These are phyloP conservation scores for Junonia oenone DNA, from an alignment of 2,888 invertebrate species.

Conservation along the genomic window DNA sequence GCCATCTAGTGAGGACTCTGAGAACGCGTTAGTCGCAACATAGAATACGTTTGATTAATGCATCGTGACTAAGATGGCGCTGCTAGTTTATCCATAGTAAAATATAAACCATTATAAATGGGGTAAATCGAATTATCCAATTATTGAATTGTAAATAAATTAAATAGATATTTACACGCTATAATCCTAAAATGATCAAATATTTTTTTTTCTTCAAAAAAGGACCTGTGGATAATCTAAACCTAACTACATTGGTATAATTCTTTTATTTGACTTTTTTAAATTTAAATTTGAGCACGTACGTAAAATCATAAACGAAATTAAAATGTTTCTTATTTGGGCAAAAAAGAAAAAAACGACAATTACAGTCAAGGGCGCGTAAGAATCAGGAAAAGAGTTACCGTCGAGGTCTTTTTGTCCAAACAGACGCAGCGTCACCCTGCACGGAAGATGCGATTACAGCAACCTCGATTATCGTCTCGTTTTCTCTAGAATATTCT, in stretches of 20 bases:
- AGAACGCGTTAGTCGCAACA: conserved; percentile 24
- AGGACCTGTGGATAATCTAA: neutral
- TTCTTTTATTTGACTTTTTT: no score
- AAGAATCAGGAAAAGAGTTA: conserved; percentile 67
- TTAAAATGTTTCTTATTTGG: neutral
- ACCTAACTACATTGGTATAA: neutral
- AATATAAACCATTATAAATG: no score
- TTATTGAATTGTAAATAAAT: no score
- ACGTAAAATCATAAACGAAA: neutral
- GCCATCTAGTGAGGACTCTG: conserved; percentile 42
- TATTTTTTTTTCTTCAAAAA: neutral
- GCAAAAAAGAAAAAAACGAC: conserved; percentile 35
- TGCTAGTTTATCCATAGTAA: conserved; percentile 8
- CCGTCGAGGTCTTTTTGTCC: conserved; percentile 59
- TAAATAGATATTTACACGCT: no score
- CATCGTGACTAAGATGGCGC: conserved; percentile 45
- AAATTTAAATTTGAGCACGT: no score
- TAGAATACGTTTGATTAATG: conserved; percentile 28
- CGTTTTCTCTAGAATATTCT: conserved; percentile 16
- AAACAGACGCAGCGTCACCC: conserved; percentile 51
- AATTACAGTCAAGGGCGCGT: conserved; percentile 58
- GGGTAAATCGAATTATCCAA: no score
- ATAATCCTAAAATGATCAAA: no score
- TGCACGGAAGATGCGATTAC: conserved; percentile 56
- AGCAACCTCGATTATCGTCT: conserved; percentile 30